A percentile compares a stretch with the other conserved stretches of the same genome.
These are phyloP conservation scores for Pachypanchax playfairii DNA, from an alignment of 2,113 vertebrate genomes.

Conservation along the genomic window DNA sequence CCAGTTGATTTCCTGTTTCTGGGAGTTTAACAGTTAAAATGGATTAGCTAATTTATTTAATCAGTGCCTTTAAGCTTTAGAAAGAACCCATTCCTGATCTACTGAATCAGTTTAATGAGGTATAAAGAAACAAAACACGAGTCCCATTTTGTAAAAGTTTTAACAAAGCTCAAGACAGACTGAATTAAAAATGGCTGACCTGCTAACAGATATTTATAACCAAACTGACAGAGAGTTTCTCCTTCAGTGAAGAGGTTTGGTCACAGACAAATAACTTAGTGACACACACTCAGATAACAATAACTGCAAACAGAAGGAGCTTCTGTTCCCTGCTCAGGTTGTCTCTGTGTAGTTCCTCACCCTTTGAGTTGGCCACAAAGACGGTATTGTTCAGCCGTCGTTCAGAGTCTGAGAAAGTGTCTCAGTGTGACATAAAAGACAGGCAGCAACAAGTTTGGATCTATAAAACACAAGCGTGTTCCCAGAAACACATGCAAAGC, in stretches of 20 bases:
- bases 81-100: background rate
- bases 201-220: conserved; percentile 29
- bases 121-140: too few relatives aligned
- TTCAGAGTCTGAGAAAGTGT: background rate
- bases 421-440: background rate
- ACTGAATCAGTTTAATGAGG: too few relatives aligned
- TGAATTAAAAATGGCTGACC: conserved; percentile 3
- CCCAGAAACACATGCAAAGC: background rate
- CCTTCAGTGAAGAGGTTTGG: background rate
- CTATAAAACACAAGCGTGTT: background rate
- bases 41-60: too few relatives aligned
- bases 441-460: background rate
- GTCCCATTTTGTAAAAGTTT: too few relatives aligned
- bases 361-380: conserved; percentile 33
- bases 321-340: conserved; percentile 24
- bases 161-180: background rate
- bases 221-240: conserved; percentile 14
- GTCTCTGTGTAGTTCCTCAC: conserved; percentile 8
- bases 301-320: conserved; percentile 12
- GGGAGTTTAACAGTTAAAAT: too few relatives aligned
- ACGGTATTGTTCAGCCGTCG: conserved; percentile 28
- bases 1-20: too few relatives aligned
- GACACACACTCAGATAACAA: conserved; percentile 8
- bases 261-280: background rate
- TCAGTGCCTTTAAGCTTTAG: background rate